Evolutionary conservation across 2,113 vertebrate species (phyloP).

Genomic region (Tyrannus savana): DNA sequence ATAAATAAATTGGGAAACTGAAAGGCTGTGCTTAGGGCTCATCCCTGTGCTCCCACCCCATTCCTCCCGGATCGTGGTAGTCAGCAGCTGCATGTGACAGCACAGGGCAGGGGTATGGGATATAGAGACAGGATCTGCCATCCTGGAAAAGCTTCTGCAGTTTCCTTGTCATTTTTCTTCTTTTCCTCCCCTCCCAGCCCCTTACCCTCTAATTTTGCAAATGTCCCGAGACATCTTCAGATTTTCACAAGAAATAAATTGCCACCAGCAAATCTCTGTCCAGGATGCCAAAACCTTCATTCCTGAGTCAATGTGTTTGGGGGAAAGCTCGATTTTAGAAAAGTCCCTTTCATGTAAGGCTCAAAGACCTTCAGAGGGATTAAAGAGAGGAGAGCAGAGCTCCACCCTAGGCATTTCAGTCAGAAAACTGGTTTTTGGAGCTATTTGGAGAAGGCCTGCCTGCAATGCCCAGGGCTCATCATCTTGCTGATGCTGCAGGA

Average conservation of each 20-base stretch:
- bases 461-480: conserved; percentile 9
- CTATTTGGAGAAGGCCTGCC: conserved; percentile 30
- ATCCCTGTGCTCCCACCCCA: not conserved
- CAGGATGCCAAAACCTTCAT: not conserved
- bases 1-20: not conserved
- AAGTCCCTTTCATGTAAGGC: not conserved
- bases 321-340: not conserved
- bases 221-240: not conserved
- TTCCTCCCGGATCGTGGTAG: fast-evolving
- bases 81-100: not conserved
- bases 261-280: not conserved
- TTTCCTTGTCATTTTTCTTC: not conserved
- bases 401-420: not conserved
- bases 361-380: not conserved
- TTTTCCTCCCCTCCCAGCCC: not conserved
- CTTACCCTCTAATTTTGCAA: not conserved
- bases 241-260: not conserved
- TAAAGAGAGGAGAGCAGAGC: not conserved
- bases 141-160: not conserved
- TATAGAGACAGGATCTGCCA: not conserved
- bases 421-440: not conserved
- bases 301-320: fast-evolving
- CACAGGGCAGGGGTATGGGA: not conserved
- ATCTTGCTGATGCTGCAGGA: conserved; percentile 55
- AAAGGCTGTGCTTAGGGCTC: not conserved